Evolutionary conservation across 2,113 vertebrate species (phyloP).

Genomic region (Telmatochromis sp.): DNA sequence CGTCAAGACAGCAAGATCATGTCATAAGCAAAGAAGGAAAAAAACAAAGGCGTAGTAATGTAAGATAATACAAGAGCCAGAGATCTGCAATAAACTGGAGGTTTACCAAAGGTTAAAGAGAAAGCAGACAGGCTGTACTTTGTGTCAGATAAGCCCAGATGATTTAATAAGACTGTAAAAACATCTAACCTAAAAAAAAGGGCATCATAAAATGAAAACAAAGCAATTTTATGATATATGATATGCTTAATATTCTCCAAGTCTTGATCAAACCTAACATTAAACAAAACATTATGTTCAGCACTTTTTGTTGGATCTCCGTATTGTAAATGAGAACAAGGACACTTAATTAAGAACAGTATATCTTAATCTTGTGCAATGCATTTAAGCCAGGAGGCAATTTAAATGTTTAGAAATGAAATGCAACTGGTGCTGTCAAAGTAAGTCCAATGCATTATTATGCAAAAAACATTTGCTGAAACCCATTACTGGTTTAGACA

Average conservation of each 20-base stretch:
- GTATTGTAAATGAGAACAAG: background rate
- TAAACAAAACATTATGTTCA: background rate
- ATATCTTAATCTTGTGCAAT: background rate
- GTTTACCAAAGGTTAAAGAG: background rate
- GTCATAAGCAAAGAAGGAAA: background rate
- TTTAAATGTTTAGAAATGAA: background rate
- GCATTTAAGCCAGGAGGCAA: background rate
- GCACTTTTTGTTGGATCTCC: background rate
- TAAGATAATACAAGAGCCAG: background rate
- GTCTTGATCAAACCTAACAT: background rate
- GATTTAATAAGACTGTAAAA: background rate
- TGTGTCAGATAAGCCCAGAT: background rate
- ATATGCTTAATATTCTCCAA: background rate
- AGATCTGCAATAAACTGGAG: background rate
- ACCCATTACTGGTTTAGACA: background rate
- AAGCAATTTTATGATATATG: background rate
- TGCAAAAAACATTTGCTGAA: background rate
- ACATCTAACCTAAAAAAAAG: background rate
- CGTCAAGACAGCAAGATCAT: background rate
- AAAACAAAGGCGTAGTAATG: background rate
- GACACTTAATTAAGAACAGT: background rate
- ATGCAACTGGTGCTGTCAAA: background rate
- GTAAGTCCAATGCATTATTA: background rate
- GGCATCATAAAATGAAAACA: background rate
- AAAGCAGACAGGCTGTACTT: background rate